These are phyloP conservation scores for Stenotaenia linearis DNA, from an alignment of 2,888 invertebrate genomes.

Conservation along the genomic window DNA sequence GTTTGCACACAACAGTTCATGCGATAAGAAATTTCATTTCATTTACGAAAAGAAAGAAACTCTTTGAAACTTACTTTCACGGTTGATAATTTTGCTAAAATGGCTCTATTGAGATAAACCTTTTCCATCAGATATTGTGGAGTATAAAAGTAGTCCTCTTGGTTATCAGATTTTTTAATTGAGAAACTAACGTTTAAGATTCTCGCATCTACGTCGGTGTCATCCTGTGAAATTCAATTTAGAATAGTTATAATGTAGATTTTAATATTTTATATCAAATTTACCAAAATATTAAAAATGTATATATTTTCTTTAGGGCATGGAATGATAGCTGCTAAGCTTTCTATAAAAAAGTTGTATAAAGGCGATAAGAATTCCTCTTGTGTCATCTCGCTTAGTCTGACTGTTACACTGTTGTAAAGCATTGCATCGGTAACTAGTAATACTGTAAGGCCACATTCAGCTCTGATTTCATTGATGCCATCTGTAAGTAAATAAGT, in stretches of 20 bases:
- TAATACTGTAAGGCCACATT: constrained; percentile 83
- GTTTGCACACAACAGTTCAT: not conserved
- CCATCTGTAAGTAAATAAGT: constrained; percentile 60
- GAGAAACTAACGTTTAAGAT: constrained; percentile 93
- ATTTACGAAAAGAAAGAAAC: too few relatives aligned
- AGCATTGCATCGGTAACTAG: constrained; percentile 92
- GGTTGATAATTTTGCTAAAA: constrained; percentile 78
- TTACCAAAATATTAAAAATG: constrained; percentile 77
- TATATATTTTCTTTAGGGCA: constrained; percentile 88
- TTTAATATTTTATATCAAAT: too few relatives aligned
- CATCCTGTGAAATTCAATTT: constrained; percentile 57
- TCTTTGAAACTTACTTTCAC: constrained; percentile 57
- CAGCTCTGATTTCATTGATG: constrained; percentile 84
- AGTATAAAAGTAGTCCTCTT: constrained; percentile 70
- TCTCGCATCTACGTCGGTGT: constrained; percentile 77
- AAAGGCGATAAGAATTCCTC: constrained; percentile 86
- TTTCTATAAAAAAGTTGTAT: constrained; percentile 79
- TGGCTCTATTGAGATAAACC: constrained; percentile 85
- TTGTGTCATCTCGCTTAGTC: constrained; percentile 86
- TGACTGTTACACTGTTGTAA: constrained; percentile 85
- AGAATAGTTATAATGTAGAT: not conserved
- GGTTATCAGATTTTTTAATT: constrained; percentile 72
- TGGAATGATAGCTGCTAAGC: constrained; percentile 83
- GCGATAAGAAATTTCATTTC: not conserved
- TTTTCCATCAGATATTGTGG: constrained; percentile 86